Base-by-base conservation (phyloP, 2,797 vertebrate species). In the Cuculus canorus region DNA sequence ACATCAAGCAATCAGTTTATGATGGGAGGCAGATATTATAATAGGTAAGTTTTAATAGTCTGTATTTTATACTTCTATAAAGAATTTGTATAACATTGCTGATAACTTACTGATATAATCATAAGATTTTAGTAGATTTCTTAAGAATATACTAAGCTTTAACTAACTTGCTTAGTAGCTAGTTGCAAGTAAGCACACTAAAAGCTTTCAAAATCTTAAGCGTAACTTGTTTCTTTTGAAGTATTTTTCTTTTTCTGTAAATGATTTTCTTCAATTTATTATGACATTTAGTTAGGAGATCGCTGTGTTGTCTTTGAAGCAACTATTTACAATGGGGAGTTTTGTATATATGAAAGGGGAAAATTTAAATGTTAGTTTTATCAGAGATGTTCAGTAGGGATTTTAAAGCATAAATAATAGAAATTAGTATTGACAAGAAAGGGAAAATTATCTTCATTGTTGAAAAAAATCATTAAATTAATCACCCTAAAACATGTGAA, bases 1-100 rank as follows among this genome's bases (percentile, higher is more conserved):
- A 99, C 99, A 76, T 98, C 99, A 86, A 99, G 98, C 97, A 99
- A 99, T 97, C 99, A 99, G 96, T 99, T 99, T 97, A 99, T 99
- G 99, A 99, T 99, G 99, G 99, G 99, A 88, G 99, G 99, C 92
- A 98, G 99, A 96, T 99, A 99, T 97, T 99, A 99, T 95, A 99
- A 99, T 98, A 99, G 99, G 99, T 99, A 98, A 98, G 90, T 90
- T 79, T 47, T 75, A 91, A 86, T 30, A 73, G n/a, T 52, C 85
- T 82, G 47, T 77, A 35, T 77, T 87, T 64, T 89, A 53, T 77
- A 45, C 28, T 81, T 64, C 33, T 88, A 27, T 91, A 88, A 78
- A 63, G 61, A 70, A 82, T 66, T 88, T 82, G 15, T 70, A 27
- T 80, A 59, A 53, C 11, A 57, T 79, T 88, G 45, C 43, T 90